Conservation (phyloP, 2,113 vertebrate genomes). For the Cygnus atratus region DNA sequence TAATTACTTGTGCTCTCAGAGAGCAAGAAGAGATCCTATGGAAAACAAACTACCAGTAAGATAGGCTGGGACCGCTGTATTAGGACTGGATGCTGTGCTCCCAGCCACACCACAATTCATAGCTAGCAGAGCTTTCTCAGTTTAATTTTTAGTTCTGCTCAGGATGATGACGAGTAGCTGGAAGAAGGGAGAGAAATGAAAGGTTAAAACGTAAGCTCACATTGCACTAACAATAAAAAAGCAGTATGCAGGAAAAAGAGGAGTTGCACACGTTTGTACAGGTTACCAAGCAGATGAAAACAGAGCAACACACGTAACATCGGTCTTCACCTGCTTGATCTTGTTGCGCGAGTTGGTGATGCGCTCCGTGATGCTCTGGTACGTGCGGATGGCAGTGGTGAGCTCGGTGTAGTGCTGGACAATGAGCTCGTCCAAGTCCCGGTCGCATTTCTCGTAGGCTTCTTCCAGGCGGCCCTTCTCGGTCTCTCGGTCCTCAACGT, state of each 20-base stretch:
- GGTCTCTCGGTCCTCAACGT: conserved; percentile 92
- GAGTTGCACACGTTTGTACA: too few relatives aligned
- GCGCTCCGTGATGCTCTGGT: conserved; percentile 98
- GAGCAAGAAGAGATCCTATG: neutral
- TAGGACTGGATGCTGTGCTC: neutral
- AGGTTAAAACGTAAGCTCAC: neutral
- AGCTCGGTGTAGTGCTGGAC: conserved; percentile 96
- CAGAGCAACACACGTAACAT: fast-evolving
- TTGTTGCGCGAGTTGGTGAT: conserved; percentile 97
- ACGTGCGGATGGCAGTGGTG: conserved; percentile 95
- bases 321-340: conserved; percentile 87
- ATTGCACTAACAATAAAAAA: neutral
- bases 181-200: neutral
- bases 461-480: conserved; percentile 95
- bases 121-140: neutral
- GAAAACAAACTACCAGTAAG: fast-evolving
- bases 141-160: neutral
- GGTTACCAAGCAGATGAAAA: fast-evolving
- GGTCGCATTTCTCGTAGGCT: conserved; percentile 95
- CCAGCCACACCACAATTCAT: neutral
- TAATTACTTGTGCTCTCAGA: neutral
- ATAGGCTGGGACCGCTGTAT: fast-evolving
- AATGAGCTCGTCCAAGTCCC: conserved; percentile 90
- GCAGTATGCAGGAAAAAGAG: neutral
- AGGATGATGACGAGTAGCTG: fast-evolving